These are phyloP conservation scores for Lethocerus indicus DNA, from an alignment of 1,140 invertebrate genomes.

Conservation along the genomic window DNA sequence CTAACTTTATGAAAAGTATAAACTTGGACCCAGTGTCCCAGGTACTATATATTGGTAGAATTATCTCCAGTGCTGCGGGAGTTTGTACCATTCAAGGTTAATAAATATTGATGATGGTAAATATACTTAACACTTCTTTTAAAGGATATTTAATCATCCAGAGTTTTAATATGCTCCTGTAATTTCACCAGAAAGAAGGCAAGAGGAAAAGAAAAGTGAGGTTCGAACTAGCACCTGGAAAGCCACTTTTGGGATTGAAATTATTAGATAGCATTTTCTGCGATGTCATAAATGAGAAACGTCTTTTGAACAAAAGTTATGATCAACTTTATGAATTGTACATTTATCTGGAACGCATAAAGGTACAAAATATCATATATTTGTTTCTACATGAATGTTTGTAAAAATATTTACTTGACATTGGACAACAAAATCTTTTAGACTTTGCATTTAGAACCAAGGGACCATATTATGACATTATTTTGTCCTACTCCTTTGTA, in stretches of 20 bases:
- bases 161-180: no score
- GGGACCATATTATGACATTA: neutral
- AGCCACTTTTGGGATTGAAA: constrained; percentile 8
- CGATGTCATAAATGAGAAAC: constrained; percentile 6
- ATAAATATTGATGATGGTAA: no score
- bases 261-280: constrained; percentile 10
- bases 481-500: neutral
- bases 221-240: constrained; percentile 6
- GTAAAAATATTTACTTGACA: neutral
- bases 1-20: no score
- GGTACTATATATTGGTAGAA: no score
- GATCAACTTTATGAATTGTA: constrained; percentile 8
- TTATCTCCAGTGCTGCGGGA: no score
- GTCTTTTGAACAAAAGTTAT: constrained; percentile 9
- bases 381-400: neutral
- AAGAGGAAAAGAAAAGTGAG: constrained; percentile 4
- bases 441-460: neutral
- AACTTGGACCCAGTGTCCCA: no score
- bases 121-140: no score
- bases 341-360: constrained; percentile 9
- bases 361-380: constrained; percentile 6
- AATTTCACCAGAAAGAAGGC: neutral
- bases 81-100: no score
- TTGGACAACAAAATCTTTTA: neutral
- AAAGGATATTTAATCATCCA: no score